Evolutionary conservation across 2,113 vertebrate species (phyloP), one percentile per base, ranked within the genome.

Genomic region (Lontra canadensis): DNA sequence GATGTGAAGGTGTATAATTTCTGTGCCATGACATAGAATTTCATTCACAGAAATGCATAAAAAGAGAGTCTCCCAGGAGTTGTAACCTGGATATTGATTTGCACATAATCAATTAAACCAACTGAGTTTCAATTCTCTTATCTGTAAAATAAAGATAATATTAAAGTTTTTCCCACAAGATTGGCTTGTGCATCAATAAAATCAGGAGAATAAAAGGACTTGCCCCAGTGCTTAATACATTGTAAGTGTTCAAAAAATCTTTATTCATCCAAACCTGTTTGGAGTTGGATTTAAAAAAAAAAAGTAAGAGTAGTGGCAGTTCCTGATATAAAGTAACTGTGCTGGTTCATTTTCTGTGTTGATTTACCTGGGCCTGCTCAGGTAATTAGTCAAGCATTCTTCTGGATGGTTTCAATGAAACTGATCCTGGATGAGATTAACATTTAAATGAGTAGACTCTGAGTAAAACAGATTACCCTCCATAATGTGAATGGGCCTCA

Each of bases 61-160:
- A 94, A 90, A 87, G 21, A 79, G 1, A 71, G 12, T 91, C 49
- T 82, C 39, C 25, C 25, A 57, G 17, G 87, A 96, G 6, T 20
- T 92, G 20, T 92, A 73, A 92, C 52, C 67, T 90, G 67, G 31
- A 20, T 88, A 96, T 97, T 87, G 90, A 96, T 92, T 94, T 71
- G 5, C 55, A 95, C 65, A 49, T 71, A 88, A 96, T 96, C 94
- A 90, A 87, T 98, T 96, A 97, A 97, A 94, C 44, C 26, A 90
- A 95, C 42, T n/a, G 9, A 81, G 23, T 69, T 95, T 96, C 87
- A 83, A 67, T 94, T 92, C 95, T 94, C 89, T 85, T 83, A 94
- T 87, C 18, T 93, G 20, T 89, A 97, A 67, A 95, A 93, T 97
- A 31, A 95, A 96, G 79, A 92, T 82, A 69, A 86, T 89, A 59